Percentiles rank a stretch among this genome's conserved stretches.
Conservation (phyloP, 2,888 invertebrate species). For the Noctua fimbriata region DNA sequence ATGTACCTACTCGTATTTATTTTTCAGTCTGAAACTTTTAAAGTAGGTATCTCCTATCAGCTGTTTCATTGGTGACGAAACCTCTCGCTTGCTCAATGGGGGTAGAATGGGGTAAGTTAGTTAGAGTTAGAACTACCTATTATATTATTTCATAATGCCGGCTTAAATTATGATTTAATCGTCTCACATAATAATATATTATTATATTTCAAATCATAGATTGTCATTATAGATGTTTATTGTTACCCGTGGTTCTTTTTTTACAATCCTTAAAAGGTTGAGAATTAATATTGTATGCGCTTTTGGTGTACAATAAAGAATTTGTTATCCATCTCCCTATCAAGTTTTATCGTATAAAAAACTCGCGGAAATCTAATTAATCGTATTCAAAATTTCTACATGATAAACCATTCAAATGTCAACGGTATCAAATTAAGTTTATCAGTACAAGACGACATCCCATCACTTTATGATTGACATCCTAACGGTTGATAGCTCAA, state of each 20-base stretch:
- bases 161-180: neutral
- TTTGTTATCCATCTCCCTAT: neutral
- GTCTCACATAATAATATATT: neutral
- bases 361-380: conserved; percentile 14
- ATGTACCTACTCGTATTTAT: neutral
- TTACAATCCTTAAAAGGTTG: neutral
- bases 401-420: conserved; percentile 27
- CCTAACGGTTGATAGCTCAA: conserved; percentile 54
- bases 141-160: neutral
- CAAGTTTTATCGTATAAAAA: neutral
- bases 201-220: neutral
- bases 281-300: neutral
- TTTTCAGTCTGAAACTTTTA: neutral
- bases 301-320: neutral
- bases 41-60: neutral
- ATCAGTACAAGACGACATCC: conserved; percentile 36
- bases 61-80: neutral
- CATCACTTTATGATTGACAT: conserved; percentile 54
- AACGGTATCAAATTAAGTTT: conserved; percentile 35
- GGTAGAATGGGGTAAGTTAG: neutral
- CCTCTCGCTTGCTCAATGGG: neutral
- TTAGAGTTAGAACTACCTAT: neutral
- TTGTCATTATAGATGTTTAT: neutral
- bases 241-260: neutral
- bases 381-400: conserved; percentile 13